phyloP scores from a whole-genome alignment of 2,797 vertebrate species.

The Anabas testudineus region DNA sequence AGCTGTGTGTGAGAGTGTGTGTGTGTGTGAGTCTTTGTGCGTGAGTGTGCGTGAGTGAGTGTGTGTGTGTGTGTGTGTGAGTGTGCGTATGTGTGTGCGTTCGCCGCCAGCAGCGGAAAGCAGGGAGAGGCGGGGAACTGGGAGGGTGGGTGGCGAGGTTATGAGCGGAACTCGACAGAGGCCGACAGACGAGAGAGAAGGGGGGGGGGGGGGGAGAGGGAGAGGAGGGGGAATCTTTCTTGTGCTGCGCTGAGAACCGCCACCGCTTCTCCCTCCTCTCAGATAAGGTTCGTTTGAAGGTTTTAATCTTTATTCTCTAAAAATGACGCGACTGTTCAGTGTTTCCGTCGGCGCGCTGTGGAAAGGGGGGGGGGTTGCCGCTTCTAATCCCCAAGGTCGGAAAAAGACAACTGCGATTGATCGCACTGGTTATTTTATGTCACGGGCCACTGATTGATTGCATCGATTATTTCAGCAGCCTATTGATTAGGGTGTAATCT shows the following conservation, averaged over 20 bases:
- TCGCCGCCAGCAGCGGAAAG: constrained; percentile 74
- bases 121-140: constrained; percentile 77
- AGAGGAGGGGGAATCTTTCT: constrained; percentile 56
- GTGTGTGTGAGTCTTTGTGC: constrained; percentile 10
- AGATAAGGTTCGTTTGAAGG: constrained; percentile 73
- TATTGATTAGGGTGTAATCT: constrained; percentile 78
- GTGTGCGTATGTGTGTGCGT: constrained; percentile 41
- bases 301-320: constrained; percentile 72
- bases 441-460: constrained; percentile 67
- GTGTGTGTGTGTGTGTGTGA: neutral
- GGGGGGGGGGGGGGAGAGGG: constrained; percentile 9
- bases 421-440: constrained; percentile 60
- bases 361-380: neutral
- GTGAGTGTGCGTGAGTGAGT: constrained; percentile 15
- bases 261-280: constrained; percentile 74
- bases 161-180: constrained; percentile 82
- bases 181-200: constrained; percentile 76
- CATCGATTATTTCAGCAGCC: constrained; percentile 73
- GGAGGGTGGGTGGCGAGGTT: constrained; percentile 81
- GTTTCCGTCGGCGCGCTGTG: constrained; percentile 31
- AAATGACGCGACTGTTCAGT: constrained; percentile 36
- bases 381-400: constrained; percentile 56
- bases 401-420: constrained; percentile 61
- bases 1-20: constrained; percentile 16
- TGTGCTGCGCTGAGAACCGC: constrained; percentile 76